Conservation (phyloP, 2,888 invertebrate species). For the Hymenopus coronatus region DNA sequence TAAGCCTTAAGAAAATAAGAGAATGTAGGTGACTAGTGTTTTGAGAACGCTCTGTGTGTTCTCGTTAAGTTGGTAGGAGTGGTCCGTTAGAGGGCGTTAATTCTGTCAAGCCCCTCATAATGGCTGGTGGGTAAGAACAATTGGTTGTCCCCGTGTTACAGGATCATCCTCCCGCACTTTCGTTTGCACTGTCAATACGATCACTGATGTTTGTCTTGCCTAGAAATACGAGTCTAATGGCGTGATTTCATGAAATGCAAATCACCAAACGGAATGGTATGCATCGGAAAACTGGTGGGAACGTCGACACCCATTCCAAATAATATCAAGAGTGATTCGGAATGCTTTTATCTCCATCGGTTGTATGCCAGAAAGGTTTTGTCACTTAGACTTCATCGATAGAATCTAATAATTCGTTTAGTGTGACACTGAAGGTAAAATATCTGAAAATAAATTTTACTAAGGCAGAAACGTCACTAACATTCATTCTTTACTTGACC, state of each 20-base stretch:
- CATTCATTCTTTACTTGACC: neutral
- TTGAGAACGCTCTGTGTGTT: neutral
- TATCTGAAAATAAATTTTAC: neutral
- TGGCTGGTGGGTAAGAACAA: neutral
- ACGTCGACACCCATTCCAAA: neutral
- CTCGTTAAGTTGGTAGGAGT: neutral
- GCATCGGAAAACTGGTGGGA: neutral
- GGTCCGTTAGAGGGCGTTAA: neutral
- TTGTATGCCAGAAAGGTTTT: neutral
- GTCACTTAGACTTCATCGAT: neutral
- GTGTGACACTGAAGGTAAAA: neutral
- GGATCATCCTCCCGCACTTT: neutral
- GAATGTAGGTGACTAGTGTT: neutral
- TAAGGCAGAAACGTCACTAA: neutral
- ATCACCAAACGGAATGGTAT: neutral
- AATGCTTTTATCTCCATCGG: neutral
- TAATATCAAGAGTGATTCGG: neutral
- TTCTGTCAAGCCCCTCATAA: neutral
- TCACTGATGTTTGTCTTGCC: conserved; percentile 3
- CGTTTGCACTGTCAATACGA: conserved; percentile 1
- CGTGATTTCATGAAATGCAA: conserved; percentile 18
- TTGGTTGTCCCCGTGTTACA: neutral
- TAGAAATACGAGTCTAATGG: conserved; percentile 16
- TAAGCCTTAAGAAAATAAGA: neutral
- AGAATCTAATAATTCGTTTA: neutral